Conservation (phyloP, 2,113 vertebrate genomes). For the Oriolus oriolus region DNA sequence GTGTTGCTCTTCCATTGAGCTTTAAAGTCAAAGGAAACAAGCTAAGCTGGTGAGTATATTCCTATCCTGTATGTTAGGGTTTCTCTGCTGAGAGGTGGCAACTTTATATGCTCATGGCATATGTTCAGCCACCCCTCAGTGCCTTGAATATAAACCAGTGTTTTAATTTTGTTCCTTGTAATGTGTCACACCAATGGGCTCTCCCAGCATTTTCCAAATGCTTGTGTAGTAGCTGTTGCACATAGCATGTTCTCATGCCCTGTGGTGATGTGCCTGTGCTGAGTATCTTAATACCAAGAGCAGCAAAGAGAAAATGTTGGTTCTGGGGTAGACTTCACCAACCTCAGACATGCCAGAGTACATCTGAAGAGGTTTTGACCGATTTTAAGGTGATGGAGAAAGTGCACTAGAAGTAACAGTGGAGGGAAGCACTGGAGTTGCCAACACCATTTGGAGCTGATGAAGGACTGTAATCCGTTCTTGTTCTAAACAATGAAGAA, state of each 20-base stretch:
- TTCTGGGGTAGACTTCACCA: background rate
- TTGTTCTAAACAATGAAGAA: background rate
- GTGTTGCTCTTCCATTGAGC: background rate
- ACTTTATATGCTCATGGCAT: background rate
- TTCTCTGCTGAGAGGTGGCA: conserved; percentile 7
- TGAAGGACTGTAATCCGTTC: background rate
- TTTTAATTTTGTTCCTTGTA: background rate
- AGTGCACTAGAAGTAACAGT: too few relatives aligned
- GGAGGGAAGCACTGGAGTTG: background rate
- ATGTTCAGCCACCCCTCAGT: background rate
- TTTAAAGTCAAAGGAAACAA: background rate
- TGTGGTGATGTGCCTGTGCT: background rate
- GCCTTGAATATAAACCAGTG: background rate
- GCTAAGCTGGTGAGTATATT: background rate
- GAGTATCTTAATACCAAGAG: background rate
- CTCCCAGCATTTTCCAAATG: background rate
- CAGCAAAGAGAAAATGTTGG: background rate
- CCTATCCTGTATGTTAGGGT: background rate
- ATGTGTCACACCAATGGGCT: background rate
- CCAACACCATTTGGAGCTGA: background rate
- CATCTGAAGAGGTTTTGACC: background rate
- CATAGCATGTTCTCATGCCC: background rate
- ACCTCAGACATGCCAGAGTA: background rate
- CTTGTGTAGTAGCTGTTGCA: background rate
- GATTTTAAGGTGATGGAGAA: background rate